Percentiles rank a stretch among this genome's conserved stretches.
Conservation (phyloP, 2,888 invertebrate species). For the Stenodema calcarata region DNA sequence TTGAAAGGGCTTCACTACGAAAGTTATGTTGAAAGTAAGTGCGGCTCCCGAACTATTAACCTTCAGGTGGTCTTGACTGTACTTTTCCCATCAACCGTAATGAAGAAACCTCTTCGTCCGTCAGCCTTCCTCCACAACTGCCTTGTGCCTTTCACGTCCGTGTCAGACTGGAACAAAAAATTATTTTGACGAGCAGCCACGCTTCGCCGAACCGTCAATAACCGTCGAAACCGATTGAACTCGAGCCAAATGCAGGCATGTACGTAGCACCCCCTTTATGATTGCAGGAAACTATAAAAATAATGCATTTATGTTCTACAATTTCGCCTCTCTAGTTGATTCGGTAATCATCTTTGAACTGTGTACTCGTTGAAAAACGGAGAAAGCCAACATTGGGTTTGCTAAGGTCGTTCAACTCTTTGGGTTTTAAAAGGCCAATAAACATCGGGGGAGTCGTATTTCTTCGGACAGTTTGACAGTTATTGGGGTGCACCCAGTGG, state of each 20-base stretch:
- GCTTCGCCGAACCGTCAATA: neutral
- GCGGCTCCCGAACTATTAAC: neutral
- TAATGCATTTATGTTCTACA: too few relatives aligned
- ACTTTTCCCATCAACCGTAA: neutral
- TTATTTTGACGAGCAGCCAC: neutral
- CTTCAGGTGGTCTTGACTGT: neutral
- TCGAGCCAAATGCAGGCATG: neutral
- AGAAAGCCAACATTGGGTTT: too few relatives aligned
- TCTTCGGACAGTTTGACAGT: neutral
- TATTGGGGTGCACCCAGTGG: neutral
- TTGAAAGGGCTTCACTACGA: neutral
- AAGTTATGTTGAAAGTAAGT: neutral
- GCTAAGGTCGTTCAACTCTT: too few relatives aligned
- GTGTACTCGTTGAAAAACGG: too few relatives aligned
- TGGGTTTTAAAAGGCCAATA: neutral
- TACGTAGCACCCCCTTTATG: too few relatives aligned
- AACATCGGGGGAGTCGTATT: neutral
- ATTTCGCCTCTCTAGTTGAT: too few relatives aligned
- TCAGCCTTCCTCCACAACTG: neutral
- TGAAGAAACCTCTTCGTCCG: neutral
- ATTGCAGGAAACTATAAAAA: too few relatives aligned
- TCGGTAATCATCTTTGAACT: too few relatives aligned
- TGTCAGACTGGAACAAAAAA: neutral
- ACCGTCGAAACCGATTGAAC: neutral
- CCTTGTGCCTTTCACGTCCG: neutral